These are phyloP conservation scores for Limnephilus lunatus DNA, from an alignment of 2,888 invertebrate genomes.

Conservation along the genomic window DNA sequence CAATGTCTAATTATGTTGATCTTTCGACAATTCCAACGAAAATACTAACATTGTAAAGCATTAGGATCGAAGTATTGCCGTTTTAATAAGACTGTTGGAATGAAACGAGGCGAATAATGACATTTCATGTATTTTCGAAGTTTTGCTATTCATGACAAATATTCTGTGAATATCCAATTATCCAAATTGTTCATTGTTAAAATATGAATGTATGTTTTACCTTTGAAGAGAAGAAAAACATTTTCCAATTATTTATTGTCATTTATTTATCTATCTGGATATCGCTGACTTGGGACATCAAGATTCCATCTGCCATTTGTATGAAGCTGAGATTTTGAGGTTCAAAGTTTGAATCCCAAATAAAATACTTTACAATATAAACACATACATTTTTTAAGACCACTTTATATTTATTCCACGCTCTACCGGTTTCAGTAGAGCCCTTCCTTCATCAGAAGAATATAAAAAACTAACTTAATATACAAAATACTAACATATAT, in stretches of 20 bases:
- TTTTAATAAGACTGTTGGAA: neutral
- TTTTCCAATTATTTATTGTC: neutral
- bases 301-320: no score
- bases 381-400: no score
- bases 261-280: neutral
- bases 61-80: neutral
- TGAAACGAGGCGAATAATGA: neutral
- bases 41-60: neutral
- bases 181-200: neutral
- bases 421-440: no score
- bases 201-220: neutral
- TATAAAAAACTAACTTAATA: no score
- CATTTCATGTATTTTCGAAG: neutral
- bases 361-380: no score
- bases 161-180: neutral
- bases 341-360: no score
- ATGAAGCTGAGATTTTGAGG: no score
- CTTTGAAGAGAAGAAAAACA: neutral
- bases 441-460: no score
- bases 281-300: no score
- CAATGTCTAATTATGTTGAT: no score
- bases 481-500: no score
- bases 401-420: no score
- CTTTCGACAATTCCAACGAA: neutral
- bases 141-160: neutral